Evolutionary conservation across 2,113 vertebrate species (phyloP), one percentile per base, ranked within the genome.

Genomic region (Varanus komodoensis): DNA sequence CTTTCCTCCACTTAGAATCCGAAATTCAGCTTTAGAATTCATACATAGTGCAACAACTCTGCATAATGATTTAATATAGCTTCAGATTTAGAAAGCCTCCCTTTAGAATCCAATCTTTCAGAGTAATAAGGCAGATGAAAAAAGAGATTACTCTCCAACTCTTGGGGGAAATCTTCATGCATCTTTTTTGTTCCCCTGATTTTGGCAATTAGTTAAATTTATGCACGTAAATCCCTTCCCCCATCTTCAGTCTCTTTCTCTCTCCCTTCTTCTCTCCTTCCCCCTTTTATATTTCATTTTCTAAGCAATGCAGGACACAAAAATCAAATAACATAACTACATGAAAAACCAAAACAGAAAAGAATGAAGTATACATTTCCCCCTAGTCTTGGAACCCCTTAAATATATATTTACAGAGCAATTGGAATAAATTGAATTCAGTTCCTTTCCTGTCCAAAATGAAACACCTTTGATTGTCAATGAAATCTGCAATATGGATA

Each of bases 181-280:
- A 82, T 68, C 57, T 21, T 0, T 14, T 92, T 48, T 25, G 1
- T 89, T 88, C 89, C 85, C 84, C 74, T 38, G 57, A 15, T 6
- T 61, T 86, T 93, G 84, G 68, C 85, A 89, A 82, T 89, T 52
- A 7, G 80, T 86, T 89, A 82, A 94, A 77, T 74, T 88, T 2
- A 48, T 23, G 86, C 91, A 74, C 64, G 84, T 44, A 89, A 52
- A 21, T 44, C 90, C 71, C 15, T 48, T 78, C 61, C 88, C 9
- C 34, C 61, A 57, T 11, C 6, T 12, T 3, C 14, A 61, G 12
- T 23, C 4, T 71, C 64, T 32, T 25, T 17, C 1, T 17, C 8
- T 83, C 50, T 82, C 74, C 38, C 38, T 44, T 44, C 38, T 44
- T 44, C 38, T 44, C 38, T 44, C 38, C 38, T 3, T 44, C 38